Base-by-base conservation (phyloP, 2,113 vertebrate genomes). In the Zosterops japonicus region DNA sequence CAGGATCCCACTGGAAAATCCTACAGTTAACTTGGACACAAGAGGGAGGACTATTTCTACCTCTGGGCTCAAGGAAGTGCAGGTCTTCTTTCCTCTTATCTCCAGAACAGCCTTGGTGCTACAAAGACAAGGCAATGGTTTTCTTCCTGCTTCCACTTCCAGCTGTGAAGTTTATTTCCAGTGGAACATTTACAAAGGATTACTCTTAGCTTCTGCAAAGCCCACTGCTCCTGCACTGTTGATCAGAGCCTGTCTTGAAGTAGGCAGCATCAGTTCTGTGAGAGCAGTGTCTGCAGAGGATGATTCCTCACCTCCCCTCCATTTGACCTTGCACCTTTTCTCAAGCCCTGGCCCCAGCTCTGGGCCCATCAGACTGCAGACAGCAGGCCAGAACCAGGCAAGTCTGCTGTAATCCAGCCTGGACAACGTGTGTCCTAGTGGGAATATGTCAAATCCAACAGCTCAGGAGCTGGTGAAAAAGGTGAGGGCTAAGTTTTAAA, bases 171-270 rank as follows among this genome's bases (percentile, higher is more conserved):
- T 39, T 81, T 61, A 50, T 53, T 67, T 36, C 60, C 33, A 87
- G 52, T 4, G 7, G 9, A 42, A 10, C 5, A 13, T n/a, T 57
- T 55, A 46, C 0, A 0, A 20, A 60, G 50, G 27, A 29, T 36
- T 59, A 39, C 9, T 52, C 35, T 35, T 24, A 41, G 49, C 50
- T 61, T 5, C 33, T 67, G 35, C 57, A 76, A 53, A 60, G 23
- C 12, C 12, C 31, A 24, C 49, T 65, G 47, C 33, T 55, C 17
- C 31, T 46, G 36, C 2, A 1, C 8, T 0, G 0, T 16, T 42
- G 77, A 8, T 28, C 52, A 90, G 71, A 87, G 14, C 3, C 6
- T 11, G 44, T 8, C 10, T 68, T 71, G 16, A 69, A 56, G 50
- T 0, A 36, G 5, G 14, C 12, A 36, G 42, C 0, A 1, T 14